These are phyloP conservation scores for Brachyistius frenatus DNA, from an alignment of 2,113 vertebrate species.

Conservation along the genomic window DNA sequence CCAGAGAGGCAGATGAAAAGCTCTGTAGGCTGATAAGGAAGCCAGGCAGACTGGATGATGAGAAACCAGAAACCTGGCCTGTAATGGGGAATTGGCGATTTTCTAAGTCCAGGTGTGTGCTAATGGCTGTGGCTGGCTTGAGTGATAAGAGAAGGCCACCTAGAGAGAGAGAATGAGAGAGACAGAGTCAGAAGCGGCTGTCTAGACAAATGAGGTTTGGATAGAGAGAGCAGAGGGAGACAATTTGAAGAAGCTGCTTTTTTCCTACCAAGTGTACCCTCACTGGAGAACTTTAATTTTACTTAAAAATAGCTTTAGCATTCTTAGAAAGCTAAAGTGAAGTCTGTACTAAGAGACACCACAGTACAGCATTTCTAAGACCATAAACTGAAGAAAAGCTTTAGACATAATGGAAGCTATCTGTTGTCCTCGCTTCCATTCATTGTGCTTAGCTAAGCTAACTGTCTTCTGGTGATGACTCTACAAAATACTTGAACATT, in stretches of 20 bases:
- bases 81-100: slow-evolving; percentile 55
- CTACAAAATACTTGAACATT: too few species aligned
- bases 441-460: too few species aligned
- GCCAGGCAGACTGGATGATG: slow-evolving; percentile 70
- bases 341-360: too few species aligned
- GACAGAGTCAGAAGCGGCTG: slow-evolving; percentile 14
- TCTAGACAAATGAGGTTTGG: neutral
- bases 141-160: slow-evolving; percentile 44
- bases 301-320: neutral
- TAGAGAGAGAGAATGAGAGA: slow-evolving; percentile 29
- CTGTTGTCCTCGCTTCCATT: too few species aligned
- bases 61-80: slow-evolving; percentile 66
- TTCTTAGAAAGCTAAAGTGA: neutral
- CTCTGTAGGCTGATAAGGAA: slow-evolving; percentile 79
- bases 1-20: slow-evolving; percentile 77
- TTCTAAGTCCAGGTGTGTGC: slow-evolving; percentile 24
- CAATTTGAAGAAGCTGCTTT: neutral
- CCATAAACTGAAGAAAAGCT: too few species aligned
- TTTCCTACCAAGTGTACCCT: too few species aligned
- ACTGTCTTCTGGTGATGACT: too few species aligned
- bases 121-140: slow-evolving; percentile 23
- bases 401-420: too few species aligned
- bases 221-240: slow-evolving; percentile 16
- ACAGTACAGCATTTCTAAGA: too few species aligned
- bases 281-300: too few species aligned